Evolutionary conservation across 2,113 vertebrate genomes (phyloP).

Genomic region (Peromyscus polionotus): DNA sequence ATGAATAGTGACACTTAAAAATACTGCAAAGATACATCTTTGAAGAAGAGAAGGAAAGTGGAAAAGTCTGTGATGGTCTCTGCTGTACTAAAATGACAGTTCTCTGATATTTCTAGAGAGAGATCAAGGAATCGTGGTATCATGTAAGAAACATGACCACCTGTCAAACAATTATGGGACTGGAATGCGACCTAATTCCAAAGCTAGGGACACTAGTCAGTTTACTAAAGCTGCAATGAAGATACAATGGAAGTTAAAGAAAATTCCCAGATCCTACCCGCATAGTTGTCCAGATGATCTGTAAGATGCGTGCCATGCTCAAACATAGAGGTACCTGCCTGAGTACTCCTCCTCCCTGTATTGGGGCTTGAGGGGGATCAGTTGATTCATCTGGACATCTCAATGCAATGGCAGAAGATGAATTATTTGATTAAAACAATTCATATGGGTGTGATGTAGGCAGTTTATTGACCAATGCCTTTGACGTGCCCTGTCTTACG

Average conservation of each 20-base stretch:
- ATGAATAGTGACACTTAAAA: slow-evolving; percentile 22
- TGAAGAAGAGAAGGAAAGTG: slow-evolving; percentile 43
- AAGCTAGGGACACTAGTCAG: neutral
- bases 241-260: neutral
- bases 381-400: neutral
- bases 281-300: neutral
- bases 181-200: neutral
- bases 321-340: neutral
- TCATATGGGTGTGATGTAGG: neutral
- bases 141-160: neutral
- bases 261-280: too few relatives aligned
- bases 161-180: neutral
- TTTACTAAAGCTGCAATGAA: neutral
- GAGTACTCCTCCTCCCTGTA: neutral
- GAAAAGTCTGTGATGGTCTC: neutral
- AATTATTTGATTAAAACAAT: slow-evolving; percentile 16
- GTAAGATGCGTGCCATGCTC: neutral
- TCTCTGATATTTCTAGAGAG: neutral
- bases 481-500: neutral
- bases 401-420: neutral
- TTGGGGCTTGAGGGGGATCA: neutral
- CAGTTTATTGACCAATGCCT: neutral
- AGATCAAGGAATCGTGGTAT: neutral
- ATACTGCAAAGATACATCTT: neutral
- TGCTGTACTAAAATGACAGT: slow-evolving; percentile 30